Conservation (phyloP, 2,113 vertebrate genomes). For the Rhegmatorhina hoffmannsi region DNA sequence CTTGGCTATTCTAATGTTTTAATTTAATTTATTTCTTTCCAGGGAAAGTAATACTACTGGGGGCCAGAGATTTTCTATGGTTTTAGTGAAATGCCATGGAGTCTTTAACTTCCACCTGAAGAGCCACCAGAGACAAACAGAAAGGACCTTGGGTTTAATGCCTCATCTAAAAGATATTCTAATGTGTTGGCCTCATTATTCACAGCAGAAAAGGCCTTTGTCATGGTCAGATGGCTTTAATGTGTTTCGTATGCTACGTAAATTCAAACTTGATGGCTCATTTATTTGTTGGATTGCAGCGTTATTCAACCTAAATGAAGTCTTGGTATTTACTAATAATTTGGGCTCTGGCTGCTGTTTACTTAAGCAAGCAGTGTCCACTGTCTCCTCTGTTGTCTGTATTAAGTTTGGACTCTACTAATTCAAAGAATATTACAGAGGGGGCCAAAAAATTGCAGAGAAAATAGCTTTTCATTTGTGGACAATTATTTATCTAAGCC, state of each 20-base stretch:
- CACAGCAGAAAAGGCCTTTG: slow-evolving; percentile 82
- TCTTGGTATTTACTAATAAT: slow-evolving; percentile 81
- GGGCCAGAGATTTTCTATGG: slow-evolving; percentile 31
- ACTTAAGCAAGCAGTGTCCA: slow-evolving; percentile 71
- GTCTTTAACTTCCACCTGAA: slow-evolving; percentile 72
- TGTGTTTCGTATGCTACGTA: slow-evolving; percentile 83
- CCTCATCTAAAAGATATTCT: slow-evolving; percentile 78
- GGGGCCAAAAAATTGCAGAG: background rate
- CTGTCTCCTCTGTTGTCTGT: slow-evolving; percentile 51
- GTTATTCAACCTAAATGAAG: slow-evolving; percentile 80
- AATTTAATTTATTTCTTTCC: background rate
- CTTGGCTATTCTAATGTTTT: background rate
- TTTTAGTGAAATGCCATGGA: slow-evolving; percentile 39
- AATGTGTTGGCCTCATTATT: slow-evolving; percentile 77
- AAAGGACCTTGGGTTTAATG: slow-evolving; percentile 78
- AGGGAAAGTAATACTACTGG: background rate
- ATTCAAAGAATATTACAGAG: slow-evolving; percentile 46
- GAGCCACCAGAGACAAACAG: slow-evolving; percentile 68
- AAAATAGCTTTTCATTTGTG: slow-evolving; percentile 43
- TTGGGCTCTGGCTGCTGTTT: slow-evolving; percentile 75
- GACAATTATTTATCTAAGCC: slow-evolving; percentile 36
- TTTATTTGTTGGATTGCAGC: slow-evolving; percentile 82
- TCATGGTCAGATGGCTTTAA: slow-evolving; percentile 85
- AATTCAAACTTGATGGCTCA: slow-evolving; percentile 84
- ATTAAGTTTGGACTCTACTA: slow-evolving; percentile 36